These are phyloP conservation scores for Semaprochilodus insignis DNA, from an alignment of 2,797 vertebrate genomes.

Conservation along the genomic window DNA sequence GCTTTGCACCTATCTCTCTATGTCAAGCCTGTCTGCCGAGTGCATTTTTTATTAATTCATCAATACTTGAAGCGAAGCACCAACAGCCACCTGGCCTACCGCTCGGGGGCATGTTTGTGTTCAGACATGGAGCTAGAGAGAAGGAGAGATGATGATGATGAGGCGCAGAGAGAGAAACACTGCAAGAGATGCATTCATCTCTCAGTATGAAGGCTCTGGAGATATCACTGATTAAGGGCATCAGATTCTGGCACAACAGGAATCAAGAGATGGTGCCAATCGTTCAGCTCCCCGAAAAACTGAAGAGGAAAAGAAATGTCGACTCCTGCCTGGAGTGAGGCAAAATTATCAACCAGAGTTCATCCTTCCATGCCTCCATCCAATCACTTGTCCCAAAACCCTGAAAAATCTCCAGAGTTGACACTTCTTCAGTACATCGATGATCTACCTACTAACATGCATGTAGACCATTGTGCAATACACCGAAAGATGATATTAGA, in stretches of 20 bases:
- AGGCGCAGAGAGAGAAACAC: conserved; percentile 6
- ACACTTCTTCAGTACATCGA: not conserved
- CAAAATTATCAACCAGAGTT: too few species aligned
- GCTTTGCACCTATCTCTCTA: not conserved
- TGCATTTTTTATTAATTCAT: conserved; percentile 55
- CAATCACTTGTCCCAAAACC: not conserved
- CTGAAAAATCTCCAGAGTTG: not conserved
- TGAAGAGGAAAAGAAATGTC: not conserved
- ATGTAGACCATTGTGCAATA: too few species aligned
- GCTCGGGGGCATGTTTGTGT: conserved; percentile 18
- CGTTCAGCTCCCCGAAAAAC: not conserved
- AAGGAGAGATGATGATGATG: conserved; percentile 2
- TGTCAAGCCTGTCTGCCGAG: conserved; percentile 65
- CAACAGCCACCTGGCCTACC: conserved; percentile 1
- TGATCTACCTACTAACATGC: too few species aligned
- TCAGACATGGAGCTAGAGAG: not conserved
- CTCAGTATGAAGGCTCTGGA: not conserved
- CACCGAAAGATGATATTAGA: too few species aligned
- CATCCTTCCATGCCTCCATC: too few species aligned
- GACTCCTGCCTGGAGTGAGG: not conserved
- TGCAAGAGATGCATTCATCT: conserved; percentile 24
- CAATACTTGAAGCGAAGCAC: conserved; percentile 22
- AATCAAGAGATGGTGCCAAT: conserved; percentile 2
- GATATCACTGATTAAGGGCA: conserved; percentile 9
- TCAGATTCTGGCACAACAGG: conserved; percentile 11